Evolutionary conservation across 2,797 vertebrate genomes (phyloP).

Genomic region (Perdix hodgsoniae): DNA sequence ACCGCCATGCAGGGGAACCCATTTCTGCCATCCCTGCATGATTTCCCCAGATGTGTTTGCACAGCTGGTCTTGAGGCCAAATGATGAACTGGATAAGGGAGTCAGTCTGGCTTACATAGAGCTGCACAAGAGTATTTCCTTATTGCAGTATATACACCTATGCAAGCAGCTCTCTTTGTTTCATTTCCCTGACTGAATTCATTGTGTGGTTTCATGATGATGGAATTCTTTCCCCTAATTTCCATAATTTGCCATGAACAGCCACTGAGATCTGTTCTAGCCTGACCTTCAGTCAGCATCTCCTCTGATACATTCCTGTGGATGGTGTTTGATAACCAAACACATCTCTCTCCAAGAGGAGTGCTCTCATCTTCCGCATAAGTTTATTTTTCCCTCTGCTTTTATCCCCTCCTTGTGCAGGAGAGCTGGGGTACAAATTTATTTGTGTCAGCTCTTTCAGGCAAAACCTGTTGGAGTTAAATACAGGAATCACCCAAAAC

Average conservation of each 20-base stretch:
- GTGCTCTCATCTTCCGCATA: background rate
- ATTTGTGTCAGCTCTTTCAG: background rate
- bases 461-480: background rate
- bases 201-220: background rate
- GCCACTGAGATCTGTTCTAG: background rate
- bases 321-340: background rate
- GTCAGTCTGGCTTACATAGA: background rate
- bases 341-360: background rate
- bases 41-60: background rate
- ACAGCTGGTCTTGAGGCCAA: background rate
- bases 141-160: background rate
- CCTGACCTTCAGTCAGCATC: background rate
- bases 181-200: background rate
- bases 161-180: background rate
- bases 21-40: background rate
- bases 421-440: background rate
- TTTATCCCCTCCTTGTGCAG: background rate
- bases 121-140: fast-evolving
- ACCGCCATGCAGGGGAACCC: fast-evolving
- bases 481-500: background rate
- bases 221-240: background rate
- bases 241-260: background rate
- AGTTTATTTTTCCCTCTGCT: background rate
- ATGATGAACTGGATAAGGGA: background rate
- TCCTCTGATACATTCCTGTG: background rate